Evolutionary conservation across 2,797 vertebrate genomes (phyloP).

Genomic region (Amphiprion clarkii): DNA sequence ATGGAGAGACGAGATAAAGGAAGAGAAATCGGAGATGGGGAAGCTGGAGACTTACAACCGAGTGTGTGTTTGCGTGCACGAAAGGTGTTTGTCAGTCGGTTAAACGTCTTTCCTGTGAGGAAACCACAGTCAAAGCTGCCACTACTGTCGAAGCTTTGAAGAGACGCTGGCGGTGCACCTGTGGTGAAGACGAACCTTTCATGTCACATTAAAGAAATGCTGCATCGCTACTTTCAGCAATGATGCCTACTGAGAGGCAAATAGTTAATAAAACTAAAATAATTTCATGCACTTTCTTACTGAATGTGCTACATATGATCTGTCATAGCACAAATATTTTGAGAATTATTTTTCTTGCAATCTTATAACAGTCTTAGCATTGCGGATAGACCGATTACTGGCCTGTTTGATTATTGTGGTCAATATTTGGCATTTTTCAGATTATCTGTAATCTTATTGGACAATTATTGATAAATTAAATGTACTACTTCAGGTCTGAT

Average conservation of each 20-base stretch:
- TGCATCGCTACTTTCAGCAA: background rate
- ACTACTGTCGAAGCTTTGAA: constrained; percentile 19
- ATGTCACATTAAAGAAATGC: background rate
- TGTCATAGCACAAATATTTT: too few species aligned
- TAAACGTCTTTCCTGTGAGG: constrained; percentile 1
- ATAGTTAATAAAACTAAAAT: background rate
- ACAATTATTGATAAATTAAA: too few species aligned
- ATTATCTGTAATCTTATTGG: too few species aligned
- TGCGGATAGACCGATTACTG: too few species aligned
- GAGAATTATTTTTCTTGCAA: background rate
- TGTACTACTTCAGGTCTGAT: too few species aligned
- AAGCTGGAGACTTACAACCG: constrained; percentile 3
- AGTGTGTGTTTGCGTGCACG: background rate
- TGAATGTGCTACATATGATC: background rate
- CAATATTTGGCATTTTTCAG: too few species aligned
- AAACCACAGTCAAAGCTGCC: constrained; percentile 22
- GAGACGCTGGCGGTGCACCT: constrained; percentile 13
- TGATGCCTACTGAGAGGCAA: background rate
- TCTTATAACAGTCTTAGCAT: background rate
- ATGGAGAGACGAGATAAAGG: background rate
- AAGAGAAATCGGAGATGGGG: constrained; percentile 17
- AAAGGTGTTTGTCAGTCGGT: background rate
- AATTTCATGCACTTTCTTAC: too few species aligned
- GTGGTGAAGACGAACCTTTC: background rate
- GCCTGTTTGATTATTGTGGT: too few species aligned